Conservation (phyloP, 1,140 invertebrate genomes). For the Leptinotarsa lineolata region DNA sequence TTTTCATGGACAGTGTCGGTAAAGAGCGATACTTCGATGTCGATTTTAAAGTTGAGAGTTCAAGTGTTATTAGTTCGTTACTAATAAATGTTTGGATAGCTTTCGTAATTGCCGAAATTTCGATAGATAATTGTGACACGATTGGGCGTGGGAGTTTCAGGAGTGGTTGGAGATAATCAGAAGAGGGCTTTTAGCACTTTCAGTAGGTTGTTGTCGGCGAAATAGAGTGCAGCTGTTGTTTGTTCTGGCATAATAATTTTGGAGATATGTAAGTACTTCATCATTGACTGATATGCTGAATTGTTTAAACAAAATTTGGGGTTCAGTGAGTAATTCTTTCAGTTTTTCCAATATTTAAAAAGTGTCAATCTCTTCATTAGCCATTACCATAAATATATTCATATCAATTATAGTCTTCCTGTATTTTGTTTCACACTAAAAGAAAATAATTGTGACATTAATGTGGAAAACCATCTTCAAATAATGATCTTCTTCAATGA, state of each 20-base stretch:
- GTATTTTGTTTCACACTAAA: too few relatives aligned
- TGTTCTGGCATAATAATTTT: neutral
- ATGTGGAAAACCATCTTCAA: too few relatives aligned
- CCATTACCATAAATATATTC: too few relatives aligned
- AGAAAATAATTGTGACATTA: too few relatives aligned
- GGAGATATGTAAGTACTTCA: too few relatives aligned
- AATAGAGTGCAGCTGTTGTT: neutral
- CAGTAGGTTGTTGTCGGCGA: neutral
- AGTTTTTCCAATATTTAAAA: too few relatives aligned
- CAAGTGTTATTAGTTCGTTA: neutral
- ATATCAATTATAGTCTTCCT: too few relatives aligned
- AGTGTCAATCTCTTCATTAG: too few relatives aligned
- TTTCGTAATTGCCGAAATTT: neutral
- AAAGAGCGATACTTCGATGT: neutral
- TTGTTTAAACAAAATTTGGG: too few relatives aligned
- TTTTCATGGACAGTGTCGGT: neutral
- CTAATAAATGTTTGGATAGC: neutral
- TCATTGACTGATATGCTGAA: too few relatives aligned
- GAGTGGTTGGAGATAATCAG: neutral
- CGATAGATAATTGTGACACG: neutral
- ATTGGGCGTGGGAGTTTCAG: neutral
- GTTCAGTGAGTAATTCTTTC: too few relatives aligned
- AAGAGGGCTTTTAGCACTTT: neutral
- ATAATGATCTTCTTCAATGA: too few relatives aligned
- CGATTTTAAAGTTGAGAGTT: neutral